Evolutionary conservation across 2,797 vertebrate genomes (phyloP).

Genomic region (Nyctalus aviator): DNA sequence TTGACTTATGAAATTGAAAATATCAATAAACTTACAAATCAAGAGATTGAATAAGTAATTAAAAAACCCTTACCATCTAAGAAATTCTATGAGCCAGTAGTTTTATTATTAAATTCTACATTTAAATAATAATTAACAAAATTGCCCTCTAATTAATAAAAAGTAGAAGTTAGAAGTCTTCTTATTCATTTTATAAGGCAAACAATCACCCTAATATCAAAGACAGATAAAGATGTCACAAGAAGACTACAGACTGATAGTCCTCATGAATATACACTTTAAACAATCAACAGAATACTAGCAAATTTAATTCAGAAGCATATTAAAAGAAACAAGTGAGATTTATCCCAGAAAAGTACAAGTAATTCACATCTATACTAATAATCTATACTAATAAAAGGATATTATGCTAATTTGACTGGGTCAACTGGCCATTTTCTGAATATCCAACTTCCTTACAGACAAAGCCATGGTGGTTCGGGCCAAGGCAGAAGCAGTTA

Average conservation of each 20-base stretch:
- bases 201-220: neutral
- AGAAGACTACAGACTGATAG: neutral
- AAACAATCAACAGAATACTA: neutral
- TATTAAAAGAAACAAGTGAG: neutral
- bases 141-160: neutral
- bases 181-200: neutral
- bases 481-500: too few species aligned
- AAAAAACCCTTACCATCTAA: neutral
- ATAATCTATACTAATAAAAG: too few species aligned
- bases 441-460: too few species aligned
- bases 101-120: neutral
- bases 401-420: neutral
- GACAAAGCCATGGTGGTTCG: too few species aligned
- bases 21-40: neutral
- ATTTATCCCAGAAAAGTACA: neutral
- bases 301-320: neutral
- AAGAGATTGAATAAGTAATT: neutral
- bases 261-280: neutral
- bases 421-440: too few species aligned
- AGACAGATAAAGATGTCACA: neutral
- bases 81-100: neutral
- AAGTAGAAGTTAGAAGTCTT: neutral
- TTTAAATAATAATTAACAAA: neutral
- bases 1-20: neutral
- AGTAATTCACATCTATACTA: neutral